phyloP scores from a whole-genome alignment of 2,113 vertebrate species.

The Rostratula benghalensis region DNA sequence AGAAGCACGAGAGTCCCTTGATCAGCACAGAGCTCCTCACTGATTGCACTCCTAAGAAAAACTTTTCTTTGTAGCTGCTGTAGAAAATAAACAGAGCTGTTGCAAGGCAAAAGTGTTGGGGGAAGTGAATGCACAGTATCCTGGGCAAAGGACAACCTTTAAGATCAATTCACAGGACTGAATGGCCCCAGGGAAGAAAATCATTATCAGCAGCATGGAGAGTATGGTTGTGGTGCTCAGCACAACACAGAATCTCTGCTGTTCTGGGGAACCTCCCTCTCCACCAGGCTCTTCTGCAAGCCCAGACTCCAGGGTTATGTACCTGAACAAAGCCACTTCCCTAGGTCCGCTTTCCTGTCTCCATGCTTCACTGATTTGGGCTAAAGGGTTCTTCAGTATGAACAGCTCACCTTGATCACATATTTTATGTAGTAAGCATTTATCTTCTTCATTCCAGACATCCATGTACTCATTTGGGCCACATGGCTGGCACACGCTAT shows the following conservation, averaged over 20 bases:
- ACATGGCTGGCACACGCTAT: conserved; percentile 80
- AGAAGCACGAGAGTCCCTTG: not conserved
- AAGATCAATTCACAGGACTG: not conserved
- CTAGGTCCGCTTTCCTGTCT: not conserved
- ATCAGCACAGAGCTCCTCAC: not conserved
- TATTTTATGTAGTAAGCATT: conserved; percentile 84
- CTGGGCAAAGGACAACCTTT: not conserved
- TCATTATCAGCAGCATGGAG: not conserved
- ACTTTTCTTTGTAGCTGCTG: not conserved
- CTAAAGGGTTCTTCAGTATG: not conserved
- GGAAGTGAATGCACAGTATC: not conserved
- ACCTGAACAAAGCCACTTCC: not conserved
- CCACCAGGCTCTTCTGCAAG: not conserved
- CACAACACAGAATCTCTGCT: not conserved
- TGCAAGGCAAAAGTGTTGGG: not conserved
- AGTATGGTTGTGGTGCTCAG: not conserved
- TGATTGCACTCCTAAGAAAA: not conserved
- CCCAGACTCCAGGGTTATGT: not conserved
- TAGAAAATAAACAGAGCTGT: not conserved
- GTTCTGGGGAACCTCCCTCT: not conserved
- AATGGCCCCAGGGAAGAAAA: not conserved
- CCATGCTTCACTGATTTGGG: not conserved
- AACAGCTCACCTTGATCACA: conserved; percentile 86
- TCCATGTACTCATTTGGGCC: conserved; percentile 85
- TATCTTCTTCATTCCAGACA: conserved; percentile 81